Conservation (phyloP, 2,888 invertebrate species). For the Mythimna lalbum region DNA sequence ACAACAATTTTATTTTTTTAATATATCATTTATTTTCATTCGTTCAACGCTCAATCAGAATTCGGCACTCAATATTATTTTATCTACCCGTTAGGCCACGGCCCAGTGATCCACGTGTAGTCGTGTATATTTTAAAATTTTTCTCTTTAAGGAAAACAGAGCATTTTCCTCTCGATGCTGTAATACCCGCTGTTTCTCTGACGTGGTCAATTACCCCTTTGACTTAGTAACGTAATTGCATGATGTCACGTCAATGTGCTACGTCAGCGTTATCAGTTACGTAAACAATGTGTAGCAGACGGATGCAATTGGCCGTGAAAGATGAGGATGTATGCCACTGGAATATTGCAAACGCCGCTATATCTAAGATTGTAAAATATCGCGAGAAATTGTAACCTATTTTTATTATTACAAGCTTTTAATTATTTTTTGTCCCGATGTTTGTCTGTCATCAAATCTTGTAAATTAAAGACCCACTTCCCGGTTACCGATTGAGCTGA, state of each 20-base stretch:
- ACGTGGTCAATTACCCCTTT: slow-evolving; percentile 16
- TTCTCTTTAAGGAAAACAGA: slow-evolving; percentile 15
- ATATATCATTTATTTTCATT: too few species aligned
- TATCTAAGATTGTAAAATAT: too few species aligned
- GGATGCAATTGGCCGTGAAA: slow-evolving; percentile 13
- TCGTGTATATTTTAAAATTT: slow-evolving; percentile 7
- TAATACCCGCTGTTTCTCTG: slow-evolving; percentile 15
- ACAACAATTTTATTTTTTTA: too few species aligned
- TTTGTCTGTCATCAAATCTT: too few species aligned
- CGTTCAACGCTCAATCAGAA: neutral
- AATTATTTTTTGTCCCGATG: too few species aligned
- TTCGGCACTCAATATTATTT: neutral
- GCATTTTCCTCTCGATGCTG: slow-evolving; percentile 13
- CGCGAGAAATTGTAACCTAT: too few species aligned
- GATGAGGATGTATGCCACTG: neutral
- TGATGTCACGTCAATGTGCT: slow-evolving; percentile 25
- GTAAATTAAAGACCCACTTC: too few species aligned
- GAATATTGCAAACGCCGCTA: too few species aligned
- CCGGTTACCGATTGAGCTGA: too few species aligned
- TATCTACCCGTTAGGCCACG: slow-evolving; percentile 4
- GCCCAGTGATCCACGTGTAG: slow-evolving; percentile 2
- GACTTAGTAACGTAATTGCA: slow-evolving; percentile 19
- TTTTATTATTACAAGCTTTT: too few species aligned
- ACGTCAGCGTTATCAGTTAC: slow-evolving; percentile 15
- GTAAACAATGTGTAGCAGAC: slow-evolving; percentile 12